Conservation (phyloP, 2,888 invertebrate species). For the Drosophila kokeensis region DNA sequence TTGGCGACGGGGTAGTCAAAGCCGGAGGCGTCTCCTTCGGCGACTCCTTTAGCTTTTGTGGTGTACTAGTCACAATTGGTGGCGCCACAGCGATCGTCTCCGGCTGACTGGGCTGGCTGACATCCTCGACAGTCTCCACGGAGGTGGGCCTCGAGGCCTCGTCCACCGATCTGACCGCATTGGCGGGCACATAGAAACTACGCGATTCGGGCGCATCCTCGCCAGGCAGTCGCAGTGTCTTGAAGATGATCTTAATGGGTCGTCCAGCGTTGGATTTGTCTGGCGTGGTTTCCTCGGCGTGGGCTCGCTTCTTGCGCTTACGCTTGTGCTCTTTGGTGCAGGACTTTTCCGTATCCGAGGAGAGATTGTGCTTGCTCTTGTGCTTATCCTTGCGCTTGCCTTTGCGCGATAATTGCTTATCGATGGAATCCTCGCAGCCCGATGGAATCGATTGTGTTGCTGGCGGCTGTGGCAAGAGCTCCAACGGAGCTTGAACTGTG, state of each 20-base stretch:
- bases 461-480: constrained; percentile 42
- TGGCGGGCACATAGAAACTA: constrained; percentile 91
- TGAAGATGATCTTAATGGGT: constrained; percentile 91
- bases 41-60: constrained; percentile 37
- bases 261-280: constrained; percentile 48
- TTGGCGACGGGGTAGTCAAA: neutral
- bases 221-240: constrained; percentile 84
- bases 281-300: constrained; percentile 83
- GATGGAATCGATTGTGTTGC: constrained; percentile 50
- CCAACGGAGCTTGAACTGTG: constrained; percentile 34
- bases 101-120: constrained; percentile 38
- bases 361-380: constrained; percentile 87
- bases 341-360: constrained; percentile 86
- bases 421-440: constrained; percentile 65
- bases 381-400: constrained; percentile 92
- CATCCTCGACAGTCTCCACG: constrained; percentile 84
- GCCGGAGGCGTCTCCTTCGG: constrained; percentile 33
- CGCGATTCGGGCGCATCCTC: constrained; percentile 92
- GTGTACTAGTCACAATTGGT: constrained; percentile 13
- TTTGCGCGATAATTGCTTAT: constrained; percentile 86
- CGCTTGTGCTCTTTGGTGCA: constrained; percentile 91
- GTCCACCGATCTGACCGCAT: constrained; percentile 84
- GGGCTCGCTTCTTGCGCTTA: constrained; percentile 91
- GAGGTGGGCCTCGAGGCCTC: constrained; percentile 84
- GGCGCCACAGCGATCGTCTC: constrained; percentile 26